A percentile compares a stretch with the other conserved stretches of the same genome.
phyloP scores from a whole-genome alignment of 1,140 invertebrate genomes.

The Conus betulinus region DNA sequence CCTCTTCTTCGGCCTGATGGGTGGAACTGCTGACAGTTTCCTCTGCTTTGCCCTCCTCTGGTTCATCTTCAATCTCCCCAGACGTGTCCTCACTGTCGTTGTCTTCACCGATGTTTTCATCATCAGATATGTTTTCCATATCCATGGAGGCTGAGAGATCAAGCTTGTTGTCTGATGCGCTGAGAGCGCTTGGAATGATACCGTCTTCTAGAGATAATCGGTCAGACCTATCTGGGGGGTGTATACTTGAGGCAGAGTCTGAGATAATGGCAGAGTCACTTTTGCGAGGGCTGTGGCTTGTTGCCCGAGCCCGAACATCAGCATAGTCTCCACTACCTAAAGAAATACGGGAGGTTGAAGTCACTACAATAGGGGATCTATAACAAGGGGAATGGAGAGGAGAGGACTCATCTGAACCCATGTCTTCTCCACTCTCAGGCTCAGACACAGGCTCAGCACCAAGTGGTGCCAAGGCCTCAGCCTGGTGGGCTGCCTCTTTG shows the following conservation, averaged over 20 bases:
- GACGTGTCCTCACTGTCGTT: constrained; percentile 44
- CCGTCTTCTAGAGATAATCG: constrained; percentile 1
- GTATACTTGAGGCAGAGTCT: constrained; percentile 7
- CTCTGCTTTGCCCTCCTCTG: constrained; percentile 25
- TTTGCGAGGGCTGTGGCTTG: neutral
- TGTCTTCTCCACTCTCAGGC: constrained; percentile 33
- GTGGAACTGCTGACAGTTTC: constrained; percentile 3
- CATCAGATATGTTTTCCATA: constrained; percentile 56
- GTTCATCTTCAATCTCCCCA: constrained; percentile 49
- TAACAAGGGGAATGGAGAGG: neutral
- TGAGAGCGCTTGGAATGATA: neutral
- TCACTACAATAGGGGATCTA: constrained; percentile 5
- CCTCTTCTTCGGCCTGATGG: neutral
- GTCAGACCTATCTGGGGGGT: neutral
- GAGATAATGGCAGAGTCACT: neutral
- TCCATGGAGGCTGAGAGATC: constrained; percentile 29
- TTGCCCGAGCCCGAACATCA: neutral
- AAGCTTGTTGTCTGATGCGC: neutral
- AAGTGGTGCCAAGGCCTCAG: neutral
- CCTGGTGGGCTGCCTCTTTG: constrained; percentile 28
- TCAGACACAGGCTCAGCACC: constrained; percentile 38
- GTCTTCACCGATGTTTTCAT: constrained; percentile 47
- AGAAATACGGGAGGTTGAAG: constrained; percentile 12
- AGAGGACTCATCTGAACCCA: constrained; percentile 24
- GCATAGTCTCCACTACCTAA: neutral